Evolutionary conservation across 2,113 vertebrate species (phyloP), one percentile per base, ranked within the genome.

Genomic region (Spilogale gracilis): DNA sequence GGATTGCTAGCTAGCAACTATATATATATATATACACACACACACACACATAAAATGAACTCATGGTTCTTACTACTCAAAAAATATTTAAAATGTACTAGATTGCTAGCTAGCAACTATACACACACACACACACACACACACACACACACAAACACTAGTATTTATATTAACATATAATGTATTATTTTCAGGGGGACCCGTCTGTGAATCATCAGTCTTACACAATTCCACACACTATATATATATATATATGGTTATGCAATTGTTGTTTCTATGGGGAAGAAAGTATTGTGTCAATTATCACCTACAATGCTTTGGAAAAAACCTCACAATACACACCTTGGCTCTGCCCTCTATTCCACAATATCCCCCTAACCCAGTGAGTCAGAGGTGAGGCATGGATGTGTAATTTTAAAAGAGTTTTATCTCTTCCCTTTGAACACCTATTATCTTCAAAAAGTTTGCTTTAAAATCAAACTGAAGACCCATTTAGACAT

Each of bases 381-480:
- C 23, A 69, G 2, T 54, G 11, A 84, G n/a, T 65, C 21, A 21
- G 11, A 61, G 5, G 11, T n/a, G 14, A 86, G 48, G 38, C 27
- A 38, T 2, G 43, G 67, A 65, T 48, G 3, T 23, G 8, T 63
- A 85, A 58, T 74, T 92, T 30, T 89, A 61, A 90, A 85, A 52
- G 32, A 84, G 20, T 56, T 80, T 79, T 96, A 25, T 23, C 43
- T 78, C 91, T 83, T 91, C 16, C 54, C 83, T 92, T 43, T 60
- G 52, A 71, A 63, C 25, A 82, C 20, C 52, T 84, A 2, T 54
- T 54, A 74, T 81, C 56, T 87, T 80, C 48, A 94, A 80, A 85
- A 58, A 27, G 11, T 73, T 71, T 60, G 38, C 12, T 85, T 94
- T 56, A 85, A 85, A 96, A 76, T 92, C 3, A 96, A 27, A 69